Conservation (phyloP, 2,888 invertebrate genomes). For the Nowickia ferox region DNA sequence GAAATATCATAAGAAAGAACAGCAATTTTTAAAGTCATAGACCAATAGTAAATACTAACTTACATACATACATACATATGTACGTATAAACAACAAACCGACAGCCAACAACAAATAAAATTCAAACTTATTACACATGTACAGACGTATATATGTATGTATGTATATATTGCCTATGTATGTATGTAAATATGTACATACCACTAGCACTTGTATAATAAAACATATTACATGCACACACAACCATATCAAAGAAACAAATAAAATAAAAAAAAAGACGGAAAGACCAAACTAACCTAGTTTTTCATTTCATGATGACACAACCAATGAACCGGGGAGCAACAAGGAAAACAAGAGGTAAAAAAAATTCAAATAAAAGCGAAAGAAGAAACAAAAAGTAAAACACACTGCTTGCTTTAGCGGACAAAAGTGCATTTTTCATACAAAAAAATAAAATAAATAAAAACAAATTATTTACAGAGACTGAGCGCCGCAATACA, state of each 20-base stretch:
- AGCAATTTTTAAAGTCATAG: slow-evolving; percentile 69
- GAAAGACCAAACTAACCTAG: slow-evolving; percentile 77
- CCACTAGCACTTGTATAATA: slow-evolving; percentile 9
- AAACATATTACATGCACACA: slow-evolving; percentile 17
- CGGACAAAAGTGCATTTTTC: slow-evolving; percentile 60
- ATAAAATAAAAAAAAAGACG: slow-evolving; percentile 61
- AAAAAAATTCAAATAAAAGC: slow-evolving; percentile 48
- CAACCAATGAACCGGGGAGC: slow-evolving; percentile 26
- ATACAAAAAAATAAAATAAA: neutral
- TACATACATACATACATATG: no score
- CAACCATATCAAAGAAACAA: slow-evolving; percentile 34
- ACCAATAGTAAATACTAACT: slow-evolving; percentile 42
- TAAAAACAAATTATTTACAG: slow-evolving; percentile 7
- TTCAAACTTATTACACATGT: neutral
- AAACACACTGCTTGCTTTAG: slow-evolving; percentile 53
- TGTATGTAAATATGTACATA: neutral
- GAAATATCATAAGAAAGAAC: slow-evolving; percentile 38
- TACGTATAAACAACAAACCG: slow-evolving; percentile 5
- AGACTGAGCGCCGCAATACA: neutral
- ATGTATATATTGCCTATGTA: neutral
- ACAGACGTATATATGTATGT: neutral
- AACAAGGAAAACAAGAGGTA: slow-evolving; percentile 4
- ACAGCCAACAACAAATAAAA: slow-evolving; percentile 37
- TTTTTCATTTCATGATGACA: slow-evolving; percentile 72
- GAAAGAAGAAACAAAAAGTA: slow-evolving; percentile 21